Percentiles rank a stretch among this genome's conserved stretches.
phyloP scores from a whole-genome alignment of 2,113 vertebrate genomes.

The Aix galericulata region DNA sequence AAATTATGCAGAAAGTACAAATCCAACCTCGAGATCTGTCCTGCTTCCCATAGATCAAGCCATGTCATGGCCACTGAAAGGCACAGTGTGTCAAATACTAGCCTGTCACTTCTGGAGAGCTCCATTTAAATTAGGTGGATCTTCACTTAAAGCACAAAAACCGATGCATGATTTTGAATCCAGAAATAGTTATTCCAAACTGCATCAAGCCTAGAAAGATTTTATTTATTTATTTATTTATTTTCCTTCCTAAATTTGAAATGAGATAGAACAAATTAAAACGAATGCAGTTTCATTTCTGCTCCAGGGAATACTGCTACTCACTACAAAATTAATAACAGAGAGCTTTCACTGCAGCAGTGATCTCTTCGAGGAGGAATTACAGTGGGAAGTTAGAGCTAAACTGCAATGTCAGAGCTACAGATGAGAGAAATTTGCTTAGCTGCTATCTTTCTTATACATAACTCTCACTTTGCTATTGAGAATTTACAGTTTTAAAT shows the following conservation, averaged over 20 bases:
- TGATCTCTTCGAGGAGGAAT: neutral
- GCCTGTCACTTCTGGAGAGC: neutral
- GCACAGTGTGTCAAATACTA: neutral
- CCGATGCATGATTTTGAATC: neutral
- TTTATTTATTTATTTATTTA: neutral
- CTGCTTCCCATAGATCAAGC: neutral
- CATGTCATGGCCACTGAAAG: fast-evolving
- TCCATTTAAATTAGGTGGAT: neutral
- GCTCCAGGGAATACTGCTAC: neutral
- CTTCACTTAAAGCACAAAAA: neutral
- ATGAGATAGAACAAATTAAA: neutral
- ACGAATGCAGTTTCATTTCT: neutral
- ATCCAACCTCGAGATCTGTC: neutral
- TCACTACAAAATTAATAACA: neutral
- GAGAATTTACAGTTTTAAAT: neutral
- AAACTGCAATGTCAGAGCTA: neutral
- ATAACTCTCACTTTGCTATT: neutral
- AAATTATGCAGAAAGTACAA: fast-evolving
- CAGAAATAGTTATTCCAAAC: neutral
- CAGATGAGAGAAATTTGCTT: neutral
- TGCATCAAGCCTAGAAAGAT: neutral
- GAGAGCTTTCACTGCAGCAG: neutral
- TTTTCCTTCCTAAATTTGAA: neutral
- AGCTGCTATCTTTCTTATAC: neutral
- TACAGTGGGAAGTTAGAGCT: neutral